Conservation (phyloP, 2,113 vertebrate species). For the Muscicapa adusta region DNA sequence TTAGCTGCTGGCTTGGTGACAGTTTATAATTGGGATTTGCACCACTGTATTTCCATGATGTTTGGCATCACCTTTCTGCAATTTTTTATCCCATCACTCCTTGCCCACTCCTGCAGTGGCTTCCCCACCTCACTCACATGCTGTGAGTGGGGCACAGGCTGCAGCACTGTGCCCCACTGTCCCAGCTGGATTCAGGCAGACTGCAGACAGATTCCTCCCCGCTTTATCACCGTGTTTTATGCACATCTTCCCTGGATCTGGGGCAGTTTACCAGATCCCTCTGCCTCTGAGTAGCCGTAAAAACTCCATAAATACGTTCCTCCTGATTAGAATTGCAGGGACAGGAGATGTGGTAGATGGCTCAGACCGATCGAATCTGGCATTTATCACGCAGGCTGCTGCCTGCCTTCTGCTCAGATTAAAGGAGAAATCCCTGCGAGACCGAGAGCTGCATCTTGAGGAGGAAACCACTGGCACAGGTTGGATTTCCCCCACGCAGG, state of each 20-base stretch:
- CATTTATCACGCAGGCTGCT: background rate
- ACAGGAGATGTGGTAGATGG: background rate
- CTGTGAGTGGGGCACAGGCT: background rate
- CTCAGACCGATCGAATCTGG: background rate
- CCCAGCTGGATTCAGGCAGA: background rate
- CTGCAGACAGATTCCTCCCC: background rate
- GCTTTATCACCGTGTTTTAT: background rate
- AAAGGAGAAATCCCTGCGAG: background rate
- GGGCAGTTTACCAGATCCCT: background rate
- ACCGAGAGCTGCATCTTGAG: background rate
- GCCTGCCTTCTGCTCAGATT: background rate
- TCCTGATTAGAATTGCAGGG: background rate
- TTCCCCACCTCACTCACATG: background rate
- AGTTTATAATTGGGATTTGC: background rate
- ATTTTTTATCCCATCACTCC: background rate
- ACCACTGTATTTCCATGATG: background rate
- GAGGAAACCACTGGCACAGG: background rate
- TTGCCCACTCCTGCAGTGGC: background rate
- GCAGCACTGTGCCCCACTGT: rapidly evolving
- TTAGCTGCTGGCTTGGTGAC: background rate
- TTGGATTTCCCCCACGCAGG: rapidly evolving
- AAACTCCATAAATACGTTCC: background rate
- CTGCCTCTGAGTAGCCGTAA: background rate
- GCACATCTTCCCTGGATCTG: background rate
- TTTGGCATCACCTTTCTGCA: background rate